A percentile compares a stretch with the other conserved stretches of the same genome.
Conservation (phyloP, 92 coral and sea anemone genomes). For the Epizoanthus illoricatus region DNA sequence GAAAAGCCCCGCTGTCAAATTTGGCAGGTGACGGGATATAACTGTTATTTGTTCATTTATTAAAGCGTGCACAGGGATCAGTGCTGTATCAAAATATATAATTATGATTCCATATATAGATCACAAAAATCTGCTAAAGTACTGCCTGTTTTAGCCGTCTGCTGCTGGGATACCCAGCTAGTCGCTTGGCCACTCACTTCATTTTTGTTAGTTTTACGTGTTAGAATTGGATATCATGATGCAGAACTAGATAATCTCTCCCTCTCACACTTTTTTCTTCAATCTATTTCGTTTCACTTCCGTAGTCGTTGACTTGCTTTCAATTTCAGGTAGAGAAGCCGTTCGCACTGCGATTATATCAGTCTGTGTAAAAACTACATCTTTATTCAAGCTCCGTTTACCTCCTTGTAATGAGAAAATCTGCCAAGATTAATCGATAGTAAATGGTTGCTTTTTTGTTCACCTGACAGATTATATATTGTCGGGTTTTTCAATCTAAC, state of each 20-base stretch:
- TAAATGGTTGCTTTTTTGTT: too few relatives aligned
- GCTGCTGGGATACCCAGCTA: neutral
- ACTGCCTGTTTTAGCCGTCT: neutral
- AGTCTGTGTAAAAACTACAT: neutral
- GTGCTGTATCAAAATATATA: neutral
- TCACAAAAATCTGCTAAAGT: too few relatives aligned
- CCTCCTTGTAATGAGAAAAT: too few relatives aligned
- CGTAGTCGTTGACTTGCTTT: neutral
- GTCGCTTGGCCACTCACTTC: neutral
- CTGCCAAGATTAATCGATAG: too few relatives aligned
- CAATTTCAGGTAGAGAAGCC: neutral
- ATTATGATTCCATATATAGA: neutral
- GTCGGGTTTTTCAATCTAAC: too few relatives aligned
- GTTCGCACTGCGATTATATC: too few relatives aligned
- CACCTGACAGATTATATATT: too few relatives aligned
- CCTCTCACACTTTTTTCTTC: neutral
- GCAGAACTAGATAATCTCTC: neutral
- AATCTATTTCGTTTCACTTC: neutral
- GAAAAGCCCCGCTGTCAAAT: constrained; percentile 15
- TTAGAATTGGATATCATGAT: too few relatives aligned
- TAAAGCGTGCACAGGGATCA: neutral
- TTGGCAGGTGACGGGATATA: neutral
- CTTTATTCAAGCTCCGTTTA: neutral
- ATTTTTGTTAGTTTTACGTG: neutral
- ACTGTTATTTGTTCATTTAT: neutral